Base-by-base conservation (phyloP, 2,797 vertebrate species). In the Pangasius mekongensis region DNA sequence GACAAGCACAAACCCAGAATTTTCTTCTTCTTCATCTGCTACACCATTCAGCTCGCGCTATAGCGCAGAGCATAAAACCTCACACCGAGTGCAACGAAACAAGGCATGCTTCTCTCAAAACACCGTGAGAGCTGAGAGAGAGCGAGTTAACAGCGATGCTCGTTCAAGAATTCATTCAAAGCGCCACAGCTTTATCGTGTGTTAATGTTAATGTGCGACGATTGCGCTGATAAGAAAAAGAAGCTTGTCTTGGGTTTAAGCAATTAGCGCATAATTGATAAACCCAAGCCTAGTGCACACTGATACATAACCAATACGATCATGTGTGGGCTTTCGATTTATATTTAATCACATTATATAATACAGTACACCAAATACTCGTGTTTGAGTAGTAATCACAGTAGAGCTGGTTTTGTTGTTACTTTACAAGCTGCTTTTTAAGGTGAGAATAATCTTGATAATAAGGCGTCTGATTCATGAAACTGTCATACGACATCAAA, bases 1-100 rank as follows among this genome's bases (percentile, higher is more conserved):
- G 83, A 80, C 81, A 64, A 85, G 43, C 85, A 71, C 88, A 88
- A 84, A 86, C 84, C 81, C 88, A 73, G 60, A 86, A 89, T 80
- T 81, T 82, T 87, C 87, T 85, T 54, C 27, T 83, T 66, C 60
- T 4, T 66, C 8, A 49, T 49, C 27, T 83, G 39, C 24, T 89
- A 66, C 87, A 84, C 84, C 43, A 80, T 88, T 78, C 71, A 89
- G 69, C 47, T 62, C 64, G 36, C 56, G 39, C 81, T 89, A 85
- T 82, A 66, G 76, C 27, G 30, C 85, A 86, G 11, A 64, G 85
- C 43, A 74, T 77, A 36, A 71, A 85, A 30, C 56, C 11, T n/a
- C 6, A 64, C 58, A 84, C 39, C 52, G 18, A 83, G 52, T 27
- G 54, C 6, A 52, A 54, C 5, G 16, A 81, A 69, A 36, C 39